Base-by-base conservation (phyloP, 2,797 vertebrate genomes). In the Xenentodon cancila region DNA sequence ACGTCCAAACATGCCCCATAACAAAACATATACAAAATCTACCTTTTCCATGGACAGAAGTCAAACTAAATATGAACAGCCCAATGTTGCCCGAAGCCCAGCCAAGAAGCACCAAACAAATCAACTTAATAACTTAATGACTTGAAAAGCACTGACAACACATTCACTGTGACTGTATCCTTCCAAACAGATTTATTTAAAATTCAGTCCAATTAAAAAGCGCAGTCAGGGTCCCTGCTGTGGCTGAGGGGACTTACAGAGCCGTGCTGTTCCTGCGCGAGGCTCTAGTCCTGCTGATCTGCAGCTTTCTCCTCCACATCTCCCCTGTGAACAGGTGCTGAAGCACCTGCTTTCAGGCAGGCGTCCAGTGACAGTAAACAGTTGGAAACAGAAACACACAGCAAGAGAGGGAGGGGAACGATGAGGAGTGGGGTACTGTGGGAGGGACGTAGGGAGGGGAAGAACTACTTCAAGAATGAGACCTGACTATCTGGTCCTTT, bases 281-380 rank as follows among this genome's bases (percentile, higher is more conserved):
- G 67, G 68, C 53, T 69, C 68, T 52, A 27, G 64, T 74, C 80
- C 81, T 79, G 84, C 61, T 85, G 73, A 89, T 81, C 57, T 57
- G 70, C 63, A 91, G 83, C 82, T 82, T 92, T 79, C 66, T 90
- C 74, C 56, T 90, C 89, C 89, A 92, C 90, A 91, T 92, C 45
- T 79, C 84, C 65, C 73, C 77, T 15, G 59, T 56, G 62, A 7
- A 64, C 66, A 53, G 80, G 65, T 78, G 71, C 44, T 11, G 68
- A 32, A 48, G 49, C 63, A 68, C 82, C 86, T 74, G 75, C 40
- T 58, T 37, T 47, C 66, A 79, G 66, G 57, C 75, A 58, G 71
- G 34, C 45, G 51, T 54, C 17, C 19, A 6, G 64, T 6, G 27
- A 53, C 56, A 53, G 16, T 22, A 64, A 64, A 18, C 40, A 73